These are phyloP conservation scores for Sinocyclocheilus maitianheensis DNA, from an alignment of 2,113 vertebrate species.

Conservation along the genomic window DNA sequence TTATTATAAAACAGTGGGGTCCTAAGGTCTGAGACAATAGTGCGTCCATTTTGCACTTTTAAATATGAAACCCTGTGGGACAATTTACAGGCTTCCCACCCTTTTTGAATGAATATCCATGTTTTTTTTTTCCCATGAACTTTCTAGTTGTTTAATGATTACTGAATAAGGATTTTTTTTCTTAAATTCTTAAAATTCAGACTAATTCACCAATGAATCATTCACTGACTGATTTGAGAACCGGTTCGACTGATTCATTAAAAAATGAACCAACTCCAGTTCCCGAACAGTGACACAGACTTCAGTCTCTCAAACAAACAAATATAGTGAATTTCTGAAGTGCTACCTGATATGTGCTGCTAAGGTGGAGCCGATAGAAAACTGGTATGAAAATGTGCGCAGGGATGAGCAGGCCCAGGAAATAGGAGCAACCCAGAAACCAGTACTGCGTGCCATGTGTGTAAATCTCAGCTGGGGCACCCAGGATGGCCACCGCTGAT, in stretches of 20 bases:
- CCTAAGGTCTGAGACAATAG: not conserved
- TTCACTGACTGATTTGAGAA: not conserved
- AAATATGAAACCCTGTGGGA: not conserved
- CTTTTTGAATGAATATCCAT: not conserved
- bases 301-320: not conserved
- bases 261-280: not conserved
- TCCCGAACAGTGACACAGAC: not conserved
- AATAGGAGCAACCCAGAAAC: conserved; percentile 95
- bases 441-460: conserved; percentile 91
- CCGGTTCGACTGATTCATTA: not conserved
- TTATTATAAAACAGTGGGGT: not conserved
- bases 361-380: conserved; percentile 91
- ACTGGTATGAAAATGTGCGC: conserved; percentile 92
- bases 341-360: conserved; percentile 91
- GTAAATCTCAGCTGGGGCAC: conserved; percentile 88
- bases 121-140: not conserved
- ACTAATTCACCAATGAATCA: not conserved
- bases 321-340: not conserved
- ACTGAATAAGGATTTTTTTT: not conserved
- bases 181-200: not conserved
- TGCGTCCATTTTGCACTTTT: not conserved
- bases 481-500: conserved; percentile 94
- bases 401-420: conserved; percentile 91
- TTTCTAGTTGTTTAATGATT: not conserved
- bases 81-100: not conserved